Evolutionary conservation across 2,113 vertebrate species (phyloP), one percentile per base, ranked within the genome.

Genomic region (Rhipidura dahli): DNA sequence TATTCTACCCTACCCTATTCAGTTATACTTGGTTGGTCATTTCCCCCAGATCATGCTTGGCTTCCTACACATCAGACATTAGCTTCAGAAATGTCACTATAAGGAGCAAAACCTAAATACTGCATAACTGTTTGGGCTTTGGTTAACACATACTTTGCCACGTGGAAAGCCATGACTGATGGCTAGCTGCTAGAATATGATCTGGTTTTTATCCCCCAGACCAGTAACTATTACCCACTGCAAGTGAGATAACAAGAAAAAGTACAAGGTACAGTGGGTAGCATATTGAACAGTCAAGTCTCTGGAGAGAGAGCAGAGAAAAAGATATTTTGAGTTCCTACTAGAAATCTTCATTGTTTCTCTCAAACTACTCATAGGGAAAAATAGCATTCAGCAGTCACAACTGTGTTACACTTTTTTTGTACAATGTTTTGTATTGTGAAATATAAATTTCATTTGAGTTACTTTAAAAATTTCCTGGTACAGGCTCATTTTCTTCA

Each of bases 371-470:
- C 45, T 82, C 65, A 49, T 23, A 88, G 22, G 31, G 19, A 47
- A 91, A 93, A 91, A 60, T 15, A 92, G 59, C 70, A 94, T 95
- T 93, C 85, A 93, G 35, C 76, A 95, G 56, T 68, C 72, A 82
- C 72, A 91, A 60, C 51, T 78, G 30, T 78, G 39, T 90, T 87
- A 50, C 3, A 4, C 47, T 84, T 83, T 63, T 89, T 96, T 82
- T 79, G 56, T 71, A 64, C 47, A 49, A n/a, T 76, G 65, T 87
- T 95, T 93, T 59, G n/a, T 87, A 76, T 42, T 89, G 72, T 71
- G 51, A 94, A 93, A 91, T 70, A 78, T 56, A 93, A 95, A 93
- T 94, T 93, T 68, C 42, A 83, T 95, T 79, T 96, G 63, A 93
- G 23, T 14, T 57, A 77, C 70, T 87, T 93, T 18, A n/a, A 87